Base-by-base conservation (phyloP, 2,797 vertebrate species). In the Danio kyathit region DNA sequence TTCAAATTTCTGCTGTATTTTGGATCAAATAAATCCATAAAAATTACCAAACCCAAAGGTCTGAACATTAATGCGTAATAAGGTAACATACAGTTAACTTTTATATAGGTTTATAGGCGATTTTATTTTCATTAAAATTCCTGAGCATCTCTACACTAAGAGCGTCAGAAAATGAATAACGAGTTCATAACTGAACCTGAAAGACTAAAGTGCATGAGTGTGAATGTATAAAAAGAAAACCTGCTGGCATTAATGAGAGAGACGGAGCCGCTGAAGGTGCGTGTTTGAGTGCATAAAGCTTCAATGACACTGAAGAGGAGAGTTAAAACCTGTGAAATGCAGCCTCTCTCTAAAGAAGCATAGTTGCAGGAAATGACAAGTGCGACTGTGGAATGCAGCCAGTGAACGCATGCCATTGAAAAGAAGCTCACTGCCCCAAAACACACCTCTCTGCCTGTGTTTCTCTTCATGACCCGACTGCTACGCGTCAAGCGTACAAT, bases 181-280 rank as follows among this genome's bases (percentile, higher is more conserved):
- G 69, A 78, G 54, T 14, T 59, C n/a, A 71, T 14, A n/a, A 43
- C 66, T 29, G 46, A 79, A 63, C 29, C 1, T n/a, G 48, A 41
- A 69, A 52, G 4, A 14, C 44, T 60, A 4, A 69, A 41, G 46
- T 66, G 21, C 13, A 11, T 43, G 40, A 6, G 6, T 63, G 29
- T 71, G 57, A 79, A 71, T 17, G 51, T 19, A 80, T 6, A 74
- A 80, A 57, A 65, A 65, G 21, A 14, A 5, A 80, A 48, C 16
- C 6, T 56, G 29, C 54, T 21, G 41, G 60, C 43, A 54, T 56
- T 64, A 80, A 54, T 52, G 38, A 41, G 70, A 51, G 44, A 61
- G 66, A 70, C 49, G 7, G 74, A 86, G 83, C 88, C 86, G 85
- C 2, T 63, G 38, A 72, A 66, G 64, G 44, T 69, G n/a, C 66